A percentile compares a stretch with the other conserved stretches of the same genome.
Evolutionary conservation across 2,797 vertebrate genomes (phyloP).

Genomic region (Crocidura indochinensis): DNA sequence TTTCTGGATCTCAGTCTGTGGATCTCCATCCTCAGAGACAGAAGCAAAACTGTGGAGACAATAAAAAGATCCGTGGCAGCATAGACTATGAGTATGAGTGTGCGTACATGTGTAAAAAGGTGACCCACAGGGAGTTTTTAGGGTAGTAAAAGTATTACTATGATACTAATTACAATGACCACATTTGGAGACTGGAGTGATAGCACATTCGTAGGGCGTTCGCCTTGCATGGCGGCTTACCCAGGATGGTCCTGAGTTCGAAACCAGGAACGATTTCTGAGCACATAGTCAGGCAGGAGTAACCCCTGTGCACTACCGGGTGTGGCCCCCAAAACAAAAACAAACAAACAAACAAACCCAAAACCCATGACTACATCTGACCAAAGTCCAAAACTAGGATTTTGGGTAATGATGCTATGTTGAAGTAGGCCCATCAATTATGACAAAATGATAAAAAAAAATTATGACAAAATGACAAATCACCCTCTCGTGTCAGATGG

Average conservation of each 20-base stretch:
- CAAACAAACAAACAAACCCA: no score
- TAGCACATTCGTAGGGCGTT: no score
- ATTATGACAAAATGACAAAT: not conserved
- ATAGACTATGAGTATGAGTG: not conserved
- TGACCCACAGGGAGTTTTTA: not conserved
- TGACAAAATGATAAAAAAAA: not conserved
- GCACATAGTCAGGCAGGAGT: no score
- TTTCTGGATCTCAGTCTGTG: not conserved
- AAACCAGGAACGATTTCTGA: no score
- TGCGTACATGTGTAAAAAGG: not conserved
- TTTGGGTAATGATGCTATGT: not conserved
- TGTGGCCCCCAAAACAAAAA: no score
- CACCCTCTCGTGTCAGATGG: not conserved
- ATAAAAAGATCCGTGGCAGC: not conserved
- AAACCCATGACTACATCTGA: not conserved
- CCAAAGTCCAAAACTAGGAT: not conserved
- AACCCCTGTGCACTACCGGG: no score
- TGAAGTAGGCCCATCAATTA: not conserved
- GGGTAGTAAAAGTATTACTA: not conserved
- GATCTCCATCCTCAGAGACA: constrained; percentile 12
- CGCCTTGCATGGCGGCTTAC: no score
- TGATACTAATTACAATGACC: not conserved
- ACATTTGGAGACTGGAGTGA: no score
- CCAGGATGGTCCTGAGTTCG: no score
- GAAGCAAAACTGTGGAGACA: not conserved